Conservation (phyloP, 30 jellyfish, hydroid and myxozoan genomes). For the Chrysaora quinquecirrha region DNA sequence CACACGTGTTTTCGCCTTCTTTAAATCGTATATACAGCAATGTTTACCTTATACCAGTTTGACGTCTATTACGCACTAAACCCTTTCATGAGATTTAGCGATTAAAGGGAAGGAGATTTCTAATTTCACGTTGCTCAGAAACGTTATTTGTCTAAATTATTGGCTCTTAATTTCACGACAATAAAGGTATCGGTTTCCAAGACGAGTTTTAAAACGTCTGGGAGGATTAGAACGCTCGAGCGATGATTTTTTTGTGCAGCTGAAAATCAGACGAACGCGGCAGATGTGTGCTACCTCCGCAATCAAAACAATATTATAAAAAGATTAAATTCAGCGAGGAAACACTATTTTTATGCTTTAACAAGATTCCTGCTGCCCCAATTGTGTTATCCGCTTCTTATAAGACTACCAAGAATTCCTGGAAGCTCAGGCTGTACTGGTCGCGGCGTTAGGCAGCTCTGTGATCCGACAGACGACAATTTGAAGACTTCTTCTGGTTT, state of each 20-base stretch:
- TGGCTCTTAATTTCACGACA: background rate
- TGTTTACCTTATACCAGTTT: too few species aligned
- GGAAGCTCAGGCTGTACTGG: too few species aligned
- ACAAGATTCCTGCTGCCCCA: background rate
- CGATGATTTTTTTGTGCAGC: background rate
- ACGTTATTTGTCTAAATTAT: too few species aligned
- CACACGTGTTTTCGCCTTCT: background rate
- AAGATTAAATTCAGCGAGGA: background rate
- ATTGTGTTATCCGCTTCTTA: background rate
- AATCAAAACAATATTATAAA: background rate
- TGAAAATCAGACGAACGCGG: background rate
- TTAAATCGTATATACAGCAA: too few species aligned
- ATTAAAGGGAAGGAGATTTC: too few species aligned
- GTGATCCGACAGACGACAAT: too few species aligned
- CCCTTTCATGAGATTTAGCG: too few species aligned
- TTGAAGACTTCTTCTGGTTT: too few species aligned
- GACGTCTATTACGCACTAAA: too few species aligned
- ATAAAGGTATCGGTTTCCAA: background rate
- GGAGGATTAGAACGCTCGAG: background rate
- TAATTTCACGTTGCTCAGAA: too few species aligned
- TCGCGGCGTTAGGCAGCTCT: too few species aligned
- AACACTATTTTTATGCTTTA: background rate
- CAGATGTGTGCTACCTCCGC: background rate
- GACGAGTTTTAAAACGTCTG: background rate
- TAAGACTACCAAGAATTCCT: background rate